Evolutionary conservation across 1,140 invertebrate species (phyloP).

Genomic region (Steinernema khuongi): DNA sequence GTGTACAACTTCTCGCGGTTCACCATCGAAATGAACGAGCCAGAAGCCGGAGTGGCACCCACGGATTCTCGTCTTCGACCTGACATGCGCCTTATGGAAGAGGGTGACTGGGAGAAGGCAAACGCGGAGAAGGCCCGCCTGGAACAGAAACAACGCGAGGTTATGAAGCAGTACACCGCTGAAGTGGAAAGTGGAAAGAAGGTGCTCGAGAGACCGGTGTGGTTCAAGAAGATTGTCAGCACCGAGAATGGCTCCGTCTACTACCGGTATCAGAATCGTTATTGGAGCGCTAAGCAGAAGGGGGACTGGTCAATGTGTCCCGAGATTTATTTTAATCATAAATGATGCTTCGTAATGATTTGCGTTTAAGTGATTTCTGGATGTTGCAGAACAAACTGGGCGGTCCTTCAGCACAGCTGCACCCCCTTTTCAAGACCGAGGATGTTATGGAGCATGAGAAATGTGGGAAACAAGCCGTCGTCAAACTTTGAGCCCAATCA

Average conservation of each 20-base stretch:
- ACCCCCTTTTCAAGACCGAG: too few relatives aligned
- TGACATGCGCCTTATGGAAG: constrained; percentile 95
- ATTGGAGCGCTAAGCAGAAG: constrained; percentile 84
- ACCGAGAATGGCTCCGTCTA: constrained; percentile 73
- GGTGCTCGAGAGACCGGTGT: constrained; percentile 71
- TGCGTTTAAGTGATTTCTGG: too few relatives aligned
- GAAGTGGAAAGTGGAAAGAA: constrained; percentile 38
- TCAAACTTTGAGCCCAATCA: too few relatives aligned
- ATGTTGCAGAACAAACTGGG: too few relatives aligned
- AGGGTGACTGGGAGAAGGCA: constrained; percentile 89
- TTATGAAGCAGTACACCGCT: constrained; percentile 50
- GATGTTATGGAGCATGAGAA: too few relatives aligned
- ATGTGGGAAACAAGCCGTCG: too few relatives aligned
- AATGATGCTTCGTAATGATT: too few relatives aligned
- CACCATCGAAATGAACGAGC: constrained; percentile 91
- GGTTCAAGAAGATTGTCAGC: constrained; percentile 82
- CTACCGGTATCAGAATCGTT: constrained; percentile 78
- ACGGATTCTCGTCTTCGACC: constrained; percentile 88
- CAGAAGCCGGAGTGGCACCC: constrained; percentile 82
- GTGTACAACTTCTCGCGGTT: constrained; percentile 91
- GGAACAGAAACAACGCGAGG: constrained; percentile 81
- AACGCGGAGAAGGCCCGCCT: constrained; percentile 79
- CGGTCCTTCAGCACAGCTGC: too few relatives aligned
- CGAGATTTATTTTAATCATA: constrained; percentile 66
- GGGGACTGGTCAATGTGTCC: constrained; percentile 85